phyloP scores from a whole-genome alignment of 2,888 invertebrate species.

The Dioctria rufipes region DNA sequence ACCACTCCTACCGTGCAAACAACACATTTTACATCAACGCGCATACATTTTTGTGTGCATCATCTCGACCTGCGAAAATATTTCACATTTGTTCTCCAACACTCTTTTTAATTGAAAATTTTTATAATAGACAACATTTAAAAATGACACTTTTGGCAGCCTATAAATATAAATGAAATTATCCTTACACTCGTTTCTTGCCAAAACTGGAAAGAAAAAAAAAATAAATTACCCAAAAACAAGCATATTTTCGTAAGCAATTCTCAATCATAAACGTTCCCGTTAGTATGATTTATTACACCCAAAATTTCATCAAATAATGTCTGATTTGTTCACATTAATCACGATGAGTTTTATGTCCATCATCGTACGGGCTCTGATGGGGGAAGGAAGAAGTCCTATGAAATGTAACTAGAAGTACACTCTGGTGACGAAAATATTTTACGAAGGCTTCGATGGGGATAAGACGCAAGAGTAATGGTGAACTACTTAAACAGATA shows the following conservation, averaged over 20 bases:
- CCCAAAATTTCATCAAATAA: background rate
- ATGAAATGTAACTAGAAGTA: background rate
- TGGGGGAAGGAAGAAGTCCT: constrained; percentile 6
- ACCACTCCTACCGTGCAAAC: too few species aligned
- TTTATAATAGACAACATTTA: too few species aligned
- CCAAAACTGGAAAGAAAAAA: too few species aligned
- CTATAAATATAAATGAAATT: too few species aligned
- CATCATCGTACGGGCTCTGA: constrained; percentile 12
- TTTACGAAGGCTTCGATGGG: constrained; percentile 16
- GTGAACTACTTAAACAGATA: constrained; percentile 39
- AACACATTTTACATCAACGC: too few species aligned
- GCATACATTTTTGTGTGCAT: too few species aligned
- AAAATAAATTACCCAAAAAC: too few species aligned
- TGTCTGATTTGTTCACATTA: constrained; percentile 3
- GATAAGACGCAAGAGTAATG: constrained; percentile 38
- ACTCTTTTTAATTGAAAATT: too few species aligned
- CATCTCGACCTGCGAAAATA: too few species aligned
- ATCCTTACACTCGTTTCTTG: too few species aligned
- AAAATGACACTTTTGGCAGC: too few species aligned
- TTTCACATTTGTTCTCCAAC: too few species aligned
- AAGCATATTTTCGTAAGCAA: background rate
- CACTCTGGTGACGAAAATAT: constrained; percentile 33
- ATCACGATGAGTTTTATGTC: constrained; percentile 19
- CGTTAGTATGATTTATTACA: constrained; percentile 3
- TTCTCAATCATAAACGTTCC: background rate